Base-by-base conservation (phyloP, 2,888 invertebrate genomes). In the Rhagium mordax region DNA sequence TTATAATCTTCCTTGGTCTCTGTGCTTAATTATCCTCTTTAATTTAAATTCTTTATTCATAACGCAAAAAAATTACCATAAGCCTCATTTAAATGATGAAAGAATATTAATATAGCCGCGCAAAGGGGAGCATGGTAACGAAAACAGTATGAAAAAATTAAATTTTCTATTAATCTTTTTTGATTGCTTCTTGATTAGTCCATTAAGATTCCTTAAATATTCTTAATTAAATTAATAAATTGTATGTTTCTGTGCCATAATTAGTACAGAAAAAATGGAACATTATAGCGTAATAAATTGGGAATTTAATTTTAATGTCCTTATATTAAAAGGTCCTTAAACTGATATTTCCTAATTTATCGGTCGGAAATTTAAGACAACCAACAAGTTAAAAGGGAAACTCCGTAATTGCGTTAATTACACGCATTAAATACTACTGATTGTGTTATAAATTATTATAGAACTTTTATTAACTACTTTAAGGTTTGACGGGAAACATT, bases 31-130 rank as follows among this genome's bases (percentile, higher is more conserved):
- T 64, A 64, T 24, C 51, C 21, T 49, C 27, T 64, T 51, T 49
- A 64, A 64, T 64, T 49, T 3, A 48, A n/a, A 49, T 27, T n/a
- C 49, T 16, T 64, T 64, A 64, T 64, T 64, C 64, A 49, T 49
- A 27, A 21, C 64, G 49, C 48, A 64, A 27, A 64, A 64, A 64
- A 49, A 59, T 59, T 59, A 59, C 59, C 59, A 59, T 59, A 59
- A 64, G 49, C 64, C 49, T 64, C 49, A 64, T 64, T 64, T 49
- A 64, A 64, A 49, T 48, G 49, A 24, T 16, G 62, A 6, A 64
- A 51, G 49, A 64, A 51, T 64, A 64, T 64, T 64, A 64, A 64
- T 51, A 64, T 16, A 27, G 27, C 49, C 6, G 8, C 10, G 27
- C 47, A 33, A 18, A 5, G 24, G 33, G 33, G 10, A 41, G 33